Conservation (phyloP, 1,140 invertebrate species). For the Halictus rubicundus region DNA sequence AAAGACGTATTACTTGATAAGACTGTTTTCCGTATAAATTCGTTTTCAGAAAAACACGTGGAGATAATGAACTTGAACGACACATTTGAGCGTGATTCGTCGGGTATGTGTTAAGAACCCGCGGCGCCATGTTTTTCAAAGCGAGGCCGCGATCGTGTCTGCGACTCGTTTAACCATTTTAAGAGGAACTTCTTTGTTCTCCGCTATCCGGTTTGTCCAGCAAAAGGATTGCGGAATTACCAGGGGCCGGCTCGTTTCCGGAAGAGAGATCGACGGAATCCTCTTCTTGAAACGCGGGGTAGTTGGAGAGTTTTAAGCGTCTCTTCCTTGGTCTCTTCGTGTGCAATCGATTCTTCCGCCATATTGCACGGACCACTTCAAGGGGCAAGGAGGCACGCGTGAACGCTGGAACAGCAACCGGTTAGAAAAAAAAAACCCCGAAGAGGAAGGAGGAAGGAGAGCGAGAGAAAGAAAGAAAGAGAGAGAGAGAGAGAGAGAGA, state of each 20-base stretch:
- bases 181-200: slow-evolving; percentile 13
- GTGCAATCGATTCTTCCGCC: slow-evolving; percentile 67
- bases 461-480: no score
- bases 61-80: no score
- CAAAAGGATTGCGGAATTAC: slow-evolving; percentile 30
- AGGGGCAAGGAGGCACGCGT: slow-evolving; percentile 59
- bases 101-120: no score
- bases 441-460: no score
- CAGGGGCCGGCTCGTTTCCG: slow-evolving; percentile 32
- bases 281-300: slow-evolving; percentile 30
- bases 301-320: slow-evolving; percentile 58
- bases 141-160: neutral
- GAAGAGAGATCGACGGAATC: slow-evolving; percentile 32
- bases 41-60: no score
- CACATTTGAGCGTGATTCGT: no score
- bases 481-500: neutral
- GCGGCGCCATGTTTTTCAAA: no score
- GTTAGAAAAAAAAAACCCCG: slow-evolving; percentile 39
- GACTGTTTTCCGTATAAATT: no score
- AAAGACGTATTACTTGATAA: no score
- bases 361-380: slow-evolving; percentile 66
- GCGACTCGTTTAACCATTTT: neutral
- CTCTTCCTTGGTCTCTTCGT: slow-evolving; percentile 61
- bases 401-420: slow-evolving; percentile 52
- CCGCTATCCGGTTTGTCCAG: neutral